Conservation (phyloP, 2,797 vertebrate species). For the Rhodeus uyekii region DNA sequence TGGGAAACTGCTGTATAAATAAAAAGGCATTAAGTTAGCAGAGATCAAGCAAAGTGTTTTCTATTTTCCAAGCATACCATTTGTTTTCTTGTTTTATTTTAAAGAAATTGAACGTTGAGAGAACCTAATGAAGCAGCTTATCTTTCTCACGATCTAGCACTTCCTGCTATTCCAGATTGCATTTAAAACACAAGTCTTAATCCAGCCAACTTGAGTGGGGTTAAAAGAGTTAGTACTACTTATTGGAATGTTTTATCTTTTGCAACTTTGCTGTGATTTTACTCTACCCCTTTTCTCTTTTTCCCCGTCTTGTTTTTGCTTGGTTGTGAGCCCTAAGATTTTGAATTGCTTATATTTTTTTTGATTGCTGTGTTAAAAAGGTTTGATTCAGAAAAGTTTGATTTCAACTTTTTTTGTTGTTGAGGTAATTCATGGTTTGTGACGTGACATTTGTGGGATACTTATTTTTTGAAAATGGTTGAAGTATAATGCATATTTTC, state of each 20-base stretch:
- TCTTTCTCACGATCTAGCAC: not conserved
- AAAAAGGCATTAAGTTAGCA: not conserved
- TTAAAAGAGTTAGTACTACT: not conserved
- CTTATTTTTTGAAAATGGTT: not conserved
- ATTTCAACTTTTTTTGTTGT: not conserved
- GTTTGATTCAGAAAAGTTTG: not conserved
- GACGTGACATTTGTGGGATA: not conserved
- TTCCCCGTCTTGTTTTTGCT: not conserved
- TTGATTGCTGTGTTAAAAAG: slow-evolving; percentile 10
- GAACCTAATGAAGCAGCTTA: not conserved
- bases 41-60: not conserved
- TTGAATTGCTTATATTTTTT: slow-evolving; percentile 2
- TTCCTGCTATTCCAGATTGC: slow-evolving; percentile 18
- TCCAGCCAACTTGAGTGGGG: slow-evolving; percentile 5
- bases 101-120: not conserved
- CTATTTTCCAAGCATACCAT: not conserved
- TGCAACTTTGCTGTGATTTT: slow-evolving; percentile 23
- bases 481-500: not conserved
- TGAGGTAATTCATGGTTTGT: too few relatives aligned
- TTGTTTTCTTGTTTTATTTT: slow-evolving; percentile 6
- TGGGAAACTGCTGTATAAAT: not conserved
- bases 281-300: not conserved
- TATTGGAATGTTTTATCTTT: not conserved
- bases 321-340: not conserved
- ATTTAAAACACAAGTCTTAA: not conserved